Evolutionary conservation across 2,888 invertebrate genomes (phyloP).

Genomic region (Drosophila borborema): DNA sequence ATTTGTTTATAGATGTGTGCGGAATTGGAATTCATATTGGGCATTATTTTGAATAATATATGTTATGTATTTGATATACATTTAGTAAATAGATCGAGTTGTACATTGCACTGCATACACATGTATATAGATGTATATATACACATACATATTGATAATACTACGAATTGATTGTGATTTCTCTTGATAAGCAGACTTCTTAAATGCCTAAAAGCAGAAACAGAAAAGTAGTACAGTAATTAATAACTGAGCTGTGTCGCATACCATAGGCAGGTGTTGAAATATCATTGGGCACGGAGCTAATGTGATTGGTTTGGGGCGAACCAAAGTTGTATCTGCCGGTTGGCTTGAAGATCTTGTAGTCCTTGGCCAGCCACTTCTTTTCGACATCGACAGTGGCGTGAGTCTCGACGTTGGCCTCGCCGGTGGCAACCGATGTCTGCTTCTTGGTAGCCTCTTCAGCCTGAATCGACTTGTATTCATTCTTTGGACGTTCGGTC

Average conservation of each 20-base stretch:
- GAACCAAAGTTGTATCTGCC: constrained; percentile 35
- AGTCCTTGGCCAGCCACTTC: constrained; percentile 59
- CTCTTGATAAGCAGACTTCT: constrained; percentile 6
- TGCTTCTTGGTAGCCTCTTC: constrained; percentile 37
- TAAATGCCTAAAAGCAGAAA: constrained; percentile 38
- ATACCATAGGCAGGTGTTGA: constrained; percentile 79
- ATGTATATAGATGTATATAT: not conserved
- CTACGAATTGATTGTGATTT: constrained; percentile 3
- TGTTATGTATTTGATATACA: constrained; percentile 16
- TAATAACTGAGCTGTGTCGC: not conserved
- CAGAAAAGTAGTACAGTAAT: not conserved
- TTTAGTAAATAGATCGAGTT: constrained; percentile 17
- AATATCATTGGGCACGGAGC: constrained; percentile 85
- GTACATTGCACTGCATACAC: constrained; percentile 10
- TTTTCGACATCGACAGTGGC: constrained; percentile 53
- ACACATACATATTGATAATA: not conserved
- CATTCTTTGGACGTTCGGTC: constrained; percentile 44
- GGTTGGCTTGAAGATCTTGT: constrained; percentile 56
- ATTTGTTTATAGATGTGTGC: not conserved
- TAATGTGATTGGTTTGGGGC: constrained; percentile 88
- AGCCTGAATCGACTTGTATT: constrained; percentile 48
- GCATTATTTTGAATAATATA: constrained; percentile 7
- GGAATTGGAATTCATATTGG: not conserved
- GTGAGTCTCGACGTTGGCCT: constrained; percentile 24
- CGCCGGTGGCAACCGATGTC: constrained; percentile 40